These are phyloP conservation scores for Mesembrinibis cayennensis DNA, from an alignment of 2,113 vertebrate genomes.

Conservation along the genomic window DNA sequence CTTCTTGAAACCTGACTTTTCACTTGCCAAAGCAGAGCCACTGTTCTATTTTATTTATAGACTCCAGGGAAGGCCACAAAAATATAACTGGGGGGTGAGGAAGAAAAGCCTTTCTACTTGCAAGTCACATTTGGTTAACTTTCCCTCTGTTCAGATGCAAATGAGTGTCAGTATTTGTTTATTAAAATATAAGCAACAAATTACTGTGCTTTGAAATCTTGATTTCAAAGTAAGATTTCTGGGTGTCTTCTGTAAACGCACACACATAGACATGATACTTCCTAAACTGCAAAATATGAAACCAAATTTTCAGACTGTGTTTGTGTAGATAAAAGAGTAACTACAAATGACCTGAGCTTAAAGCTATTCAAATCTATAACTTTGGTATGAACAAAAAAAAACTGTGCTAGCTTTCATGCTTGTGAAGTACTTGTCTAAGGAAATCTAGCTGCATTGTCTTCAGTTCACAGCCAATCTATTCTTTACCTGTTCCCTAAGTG, in stretches of 20 bases:
- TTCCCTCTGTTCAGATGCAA: not conserved
- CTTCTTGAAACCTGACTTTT: slow-evolving; percentile 36
- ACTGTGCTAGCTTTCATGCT: not conserved
- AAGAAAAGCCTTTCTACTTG: not conserved
- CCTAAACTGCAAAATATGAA: not conserved
- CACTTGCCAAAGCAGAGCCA: not conserved
- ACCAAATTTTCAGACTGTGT: not conserved
- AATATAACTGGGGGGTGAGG: not conserved
- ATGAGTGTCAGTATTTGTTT: not conserved
- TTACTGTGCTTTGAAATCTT: not conserved
- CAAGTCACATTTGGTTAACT: not conserved
- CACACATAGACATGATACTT: not conserved
- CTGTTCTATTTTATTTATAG: slow-evolving; percentile 41
- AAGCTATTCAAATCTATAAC: not conserved
- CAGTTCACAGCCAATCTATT: not conserved
- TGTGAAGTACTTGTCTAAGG: not conserved
- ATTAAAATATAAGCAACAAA: not conserved
- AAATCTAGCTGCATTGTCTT: not conserved
- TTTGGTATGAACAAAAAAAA: not conserved
- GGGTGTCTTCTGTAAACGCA: not conserved
- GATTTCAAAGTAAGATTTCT: not conserved
- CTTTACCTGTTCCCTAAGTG: not conserved
- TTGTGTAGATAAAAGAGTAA: not conserved
- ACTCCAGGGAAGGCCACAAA: not conserved
- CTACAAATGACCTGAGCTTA: not conserved